Base-by-base conservation (phyloP, 2,888 invertebrate species). In the Drosophila kokeensis region DNA sequence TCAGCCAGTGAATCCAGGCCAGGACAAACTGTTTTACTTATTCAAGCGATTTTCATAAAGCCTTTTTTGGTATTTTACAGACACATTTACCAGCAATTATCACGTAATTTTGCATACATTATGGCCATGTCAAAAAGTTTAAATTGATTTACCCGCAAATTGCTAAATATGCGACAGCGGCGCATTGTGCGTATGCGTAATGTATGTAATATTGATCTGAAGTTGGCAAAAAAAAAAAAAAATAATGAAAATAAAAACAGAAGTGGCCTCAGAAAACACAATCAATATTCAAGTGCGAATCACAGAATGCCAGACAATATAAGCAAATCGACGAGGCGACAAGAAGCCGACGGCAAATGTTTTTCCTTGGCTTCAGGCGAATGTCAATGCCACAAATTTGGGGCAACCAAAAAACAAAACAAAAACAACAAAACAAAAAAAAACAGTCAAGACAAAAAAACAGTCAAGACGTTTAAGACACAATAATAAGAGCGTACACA, bases 311-410 rank as follows among this genome's bases (percentile, higher is more conserved):
- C 73, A 89, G 76, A 82, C 84, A 72, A 61, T 65, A 75, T 24
- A 57, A 57, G 52, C 69, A 68, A 68, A 62, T 49, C 48, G 68
- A 49, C 36, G 57, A 60, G 80, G 79, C 83, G 66, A 75, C 70
- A 76, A 69, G 76, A 76, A 90, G 86, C 87, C 86, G 86, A 73
- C 83, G 87, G 76, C 76, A 83, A 83, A 75, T 88, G 84, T 73
- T 87, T 89, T 86, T 86, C 71, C 87, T 88, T 90, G 86, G 86
- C 90, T 86, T 86, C 86, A 89, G 89, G 83, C 79, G 75, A 86
- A 79, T 88, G 89, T 90, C 87, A 90, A 81, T 86, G 89, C 79
- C 76, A 86, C 76, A 86, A 82, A 89, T 83, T 85, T 87, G 88
- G 80, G 90, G 32, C 85, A 87, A 59, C 66, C 59, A 50, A 38